A percentile compares a stretch with the other conserved stretches of the same genome.
Evolutionary conservation across 2,888 invertebrate species (phyloP).

Genomic region (Drosophila multiciliata): DNA sequence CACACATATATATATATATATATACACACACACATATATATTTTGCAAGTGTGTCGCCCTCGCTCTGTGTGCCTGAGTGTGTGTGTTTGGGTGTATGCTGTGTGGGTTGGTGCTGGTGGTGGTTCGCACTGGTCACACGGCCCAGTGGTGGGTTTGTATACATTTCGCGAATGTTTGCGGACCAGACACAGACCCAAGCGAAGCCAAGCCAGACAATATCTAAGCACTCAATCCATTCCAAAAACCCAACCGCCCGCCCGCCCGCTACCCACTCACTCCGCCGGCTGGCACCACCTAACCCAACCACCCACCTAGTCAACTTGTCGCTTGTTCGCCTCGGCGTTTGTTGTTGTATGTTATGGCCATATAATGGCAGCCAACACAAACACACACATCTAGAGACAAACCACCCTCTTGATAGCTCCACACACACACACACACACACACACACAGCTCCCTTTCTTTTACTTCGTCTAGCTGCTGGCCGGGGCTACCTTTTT

Average conservation of each 20-base stretch:
- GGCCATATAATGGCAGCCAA: conserved; percentile 61
- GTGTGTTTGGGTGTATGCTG: conserved; percentile 7
- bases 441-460: conserved; percentile 11
- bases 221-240: conserved; percentile 26
- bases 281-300: not conserved
- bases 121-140: conserved; percentile 63
- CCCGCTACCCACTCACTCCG: conserved; percentile 3
- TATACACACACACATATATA: conserved; percentile 8
- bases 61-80: conserved; percentile 22
- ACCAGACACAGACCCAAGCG: conserved; percentile 17
- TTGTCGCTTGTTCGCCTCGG: conserved; percentile 14
- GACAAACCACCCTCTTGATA: conserved; percentile 37
- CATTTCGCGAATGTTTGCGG: conserved; percentile 70
- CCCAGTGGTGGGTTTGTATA: conserved; percentile 62
- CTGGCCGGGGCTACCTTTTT: conserved; percentile 44
- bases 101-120: conserved; percentile 40
- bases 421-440: conserved; percentile 26
- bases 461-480: conserved; percentile 14
- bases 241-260: not conserved
- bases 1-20: not conserved
- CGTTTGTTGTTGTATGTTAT: conserved; percentile 51
- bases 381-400: conserved; percentile 26
- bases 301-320: conserved; percentile 19
- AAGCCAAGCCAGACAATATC: conserved; percentile 37
- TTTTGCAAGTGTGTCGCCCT: conserved; percentile 59